Evolutionary conservation across 2,888 invertebrate species (phyloP), one percentile per base, ranked within the genome.

Genomic region (Meiosimyza decipiens): DNA sequence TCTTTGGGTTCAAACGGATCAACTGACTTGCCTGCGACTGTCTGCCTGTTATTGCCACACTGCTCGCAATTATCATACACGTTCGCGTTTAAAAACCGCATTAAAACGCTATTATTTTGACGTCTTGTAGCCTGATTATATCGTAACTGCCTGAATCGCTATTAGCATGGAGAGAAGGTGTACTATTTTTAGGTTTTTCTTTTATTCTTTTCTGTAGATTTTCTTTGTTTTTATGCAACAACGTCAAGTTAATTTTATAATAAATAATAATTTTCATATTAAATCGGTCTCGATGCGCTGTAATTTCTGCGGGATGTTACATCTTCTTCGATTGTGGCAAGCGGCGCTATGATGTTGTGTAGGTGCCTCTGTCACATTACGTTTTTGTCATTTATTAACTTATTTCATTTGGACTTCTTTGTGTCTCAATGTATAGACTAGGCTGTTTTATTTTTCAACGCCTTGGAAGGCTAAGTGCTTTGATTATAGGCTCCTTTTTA

Each of bases 31-130:
- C 6, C 40, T 40, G 40, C 40, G 40, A 40, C 40, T 28, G 40
- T 9, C 51, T 22, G 18, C 22, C 11, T 52, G 15, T 2, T 22
- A 11, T 11, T 13, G 50, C 22, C 22, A 22, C 67, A 18, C 69
- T 28, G 28, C 50, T 33, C 51, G 60, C 62, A 62, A 69, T 69
- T 69, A 69, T 69, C 60, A 40, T 62, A 51, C 60, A 51, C 69
- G 69, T 51, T 69, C 50, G 9, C 40, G 40, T 40, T 40, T 40
- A 40, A n/a, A 50, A 69, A 69, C 68, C 68, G 49, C 68, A 68
- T 68, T 59, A 18, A 59, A 59, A 22, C 68, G 68, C 59, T 69
- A 60, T 60, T 59, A 60, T 59, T 60, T 69, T 62, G 33, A 62
- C 33, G 33, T 62, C 60, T 57, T 47, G 11, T 15, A 33, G 22